Evolutionary conservation across 1,140 invertebrate genomes (phyloP).

Genomic region (Limonius californicus): DNA sequence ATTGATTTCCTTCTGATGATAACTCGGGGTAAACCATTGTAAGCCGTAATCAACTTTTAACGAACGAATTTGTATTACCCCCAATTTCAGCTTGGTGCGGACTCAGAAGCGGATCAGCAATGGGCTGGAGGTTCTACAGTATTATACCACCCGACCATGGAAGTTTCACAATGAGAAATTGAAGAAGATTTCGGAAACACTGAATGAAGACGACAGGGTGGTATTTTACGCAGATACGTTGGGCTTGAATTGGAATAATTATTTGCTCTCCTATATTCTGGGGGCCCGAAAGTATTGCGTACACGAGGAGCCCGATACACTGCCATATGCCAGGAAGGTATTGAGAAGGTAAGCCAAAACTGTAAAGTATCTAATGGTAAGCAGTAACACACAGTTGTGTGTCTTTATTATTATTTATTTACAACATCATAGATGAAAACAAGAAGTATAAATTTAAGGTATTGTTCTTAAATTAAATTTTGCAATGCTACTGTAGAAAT

Average conservation of each 20-base stretch:
- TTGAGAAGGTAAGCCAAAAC: slow-evolving; percentile 52
- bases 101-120: slow-evolving; percentile 61
- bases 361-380: too few relatives aligned
- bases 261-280: slow-evolving; percentile 66
- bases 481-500: too few relatives aligned
- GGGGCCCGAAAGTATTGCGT: slow-evolving; percentile 69
- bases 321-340: slow-evolving; percentile 64
- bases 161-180: slow-evolving; percentile 72
- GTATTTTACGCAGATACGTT: slow-evolving; percentile 57
- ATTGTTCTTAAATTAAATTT: too few relatives aligned
- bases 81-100: slow-evolving; percentile 60
- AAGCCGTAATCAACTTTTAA: slow-evolving; percentile 45
- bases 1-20: slow-evolving; percentile 66
- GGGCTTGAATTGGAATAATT: slow-evolving; percentile 63
- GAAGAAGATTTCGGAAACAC: slow-evolving; percentile 53
- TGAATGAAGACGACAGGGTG: slow-evolving; percentile 59
- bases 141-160: slow-evolving; percentile 85
- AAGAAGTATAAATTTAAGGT: too few relatives aligned
- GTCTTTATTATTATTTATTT: too few relatives aligned
- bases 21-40: slow-evolving; percentile 75
- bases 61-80: not conserved
- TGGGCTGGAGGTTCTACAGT: slow-evolving; percentile 68
- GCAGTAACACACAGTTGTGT: too few relatives aligned
- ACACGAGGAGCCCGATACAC: slow-evolving; percentile 71
- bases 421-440: too few relatives aligned